phyloP scores from a whole-genome alignment of 2,797 vertebrate genomes.

The Microchirus variegatus region DNA sequence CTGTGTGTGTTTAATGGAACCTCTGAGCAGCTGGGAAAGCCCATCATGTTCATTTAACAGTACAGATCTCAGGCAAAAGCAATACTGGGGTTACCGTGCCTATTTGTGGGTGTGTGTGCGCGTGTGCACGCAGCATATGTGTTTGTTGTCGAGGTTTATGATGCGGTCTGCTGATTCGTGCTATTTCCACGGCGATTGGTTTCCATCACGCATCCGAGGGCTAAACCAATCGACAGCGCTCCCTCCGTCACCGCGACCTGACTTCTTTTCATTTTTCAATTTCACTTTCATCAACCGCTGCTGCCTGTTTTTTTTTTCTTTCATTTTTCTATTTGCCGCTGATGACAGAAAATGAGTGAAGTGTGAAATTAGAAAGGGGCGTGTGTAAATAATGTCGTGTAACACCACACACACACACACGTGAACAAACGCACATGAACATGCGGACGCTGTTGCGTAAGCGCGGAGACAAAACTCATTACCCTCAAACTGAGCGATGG shows the following conservation, averaged over 20 bases:
- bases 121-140: slow-evolving; percentile 4
- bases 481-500: slow-evolving; percentile 60
- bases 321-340: slow-evolving; percentile 73
- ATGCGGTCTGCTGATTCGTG: slow-evolving; percentile 69
- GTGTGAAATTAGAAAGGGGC: slow-evolving; percentile 82
- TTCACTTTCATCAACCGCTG: slow-evolving; percentile 76
- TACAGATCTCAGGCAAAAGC: slow-evolving; percentile 63
- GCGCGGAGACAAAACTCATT: slow-evolving; percentile 68
- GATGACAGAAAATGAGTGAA: slow-evolving; percentile 77
- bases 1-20: slow-evolving; percentile 74
- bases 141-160: slow-evolving; percentile 40
- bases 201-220: slow-evolving; percentile 70
- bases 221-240: slow-evolving; percentile 70
- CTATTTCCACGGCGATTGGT: slow-evolving; percentile 79
- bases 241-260: slow-evolving; percentile 51
- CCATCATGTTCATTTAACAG: slow-evolving; percentile 75
- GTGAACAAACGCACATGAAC: slow-evolving; percentile 40
- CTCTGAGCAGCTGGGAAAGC: slow-evolving; percentile 64
- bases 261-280: slow-evolving; percentile 81
- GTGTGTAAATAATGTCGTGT: slow-evolving; percentile 77
- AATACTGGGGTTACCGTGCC: slow-evolving; percentile 48
- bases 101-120: slow-evolving; percentile 5
- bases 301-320: slow-evolving; percentile 70
- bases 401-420: slow-evolving; percentile 65
- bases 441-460: slow-evolving; percentile 59